Evolutionary conservation across 2,797 vertebrate species (phyloP).

Genomic region (Cyclopterus lumpus): DNA sequence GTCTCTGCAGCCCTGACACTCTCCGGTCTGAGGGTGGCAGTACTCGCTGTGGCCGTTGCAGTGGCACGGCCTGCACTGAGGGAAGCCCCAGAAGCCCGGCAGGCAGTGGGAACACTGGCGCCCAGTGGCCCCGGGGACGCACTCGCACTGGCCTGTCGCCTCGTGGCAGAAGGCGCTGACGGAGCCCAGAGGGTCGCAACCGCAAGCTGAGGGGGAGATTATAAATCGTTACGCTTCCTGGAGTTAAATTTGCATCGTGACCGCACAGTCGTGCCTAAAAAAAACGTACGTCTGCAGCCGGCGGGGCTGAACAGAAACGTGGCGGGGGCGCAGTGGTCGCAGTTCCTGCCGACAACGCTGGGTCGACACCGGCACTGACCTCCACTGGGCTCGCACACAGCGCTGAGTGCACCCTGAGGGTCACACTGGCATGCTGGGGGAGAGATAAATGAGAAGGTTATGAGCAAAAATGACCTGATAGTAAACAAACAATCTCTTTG

Average conservation of each 20-base stretch:
- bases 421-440: conserved; percentile 92
- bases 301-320: conserved; percentile 90
- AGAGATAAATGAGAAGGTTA: not conserved
- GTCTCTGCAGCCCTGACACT: conserved; percentile 91
- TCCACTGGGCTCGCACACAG: conserved; percentile 88
- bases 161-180: conserved; percentile 86
- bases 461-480: not conserved
- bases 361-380: conserved; percentile 94
- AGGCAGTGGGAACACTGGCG: conserved; percentile 92
- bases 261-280: too few relatives aligned
- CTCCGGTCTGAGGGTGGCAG: conserved; percentile 89
- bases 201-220: conserved; percentile 83
- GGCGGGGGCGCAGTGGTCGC: conserved; percentile 89
- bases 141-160: conserved; percentile 90
- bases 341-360: conserved; percentile 91
- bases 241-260: not conserved
- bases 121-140: conserved; percentile 86
- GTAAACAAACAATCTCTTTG: too few relatives aligned
- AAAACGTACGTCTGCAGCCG: conserved; percentile 87
- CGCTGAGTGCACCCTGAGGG: conserved; percentile 91
- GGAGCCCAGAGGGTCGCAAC: conserved; percentile 89
- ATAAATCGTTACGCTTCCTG: not conserved
- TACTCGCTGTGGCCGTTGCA: conserved; percentile 92
- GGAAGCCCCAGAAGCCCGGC: conserved; percentile 94
- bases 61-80: conserved; percentile 90